Evolutionary conservation across 2,888 invertebrate species (phyloP).

Genomic region (Eulithis testata): DNA sequence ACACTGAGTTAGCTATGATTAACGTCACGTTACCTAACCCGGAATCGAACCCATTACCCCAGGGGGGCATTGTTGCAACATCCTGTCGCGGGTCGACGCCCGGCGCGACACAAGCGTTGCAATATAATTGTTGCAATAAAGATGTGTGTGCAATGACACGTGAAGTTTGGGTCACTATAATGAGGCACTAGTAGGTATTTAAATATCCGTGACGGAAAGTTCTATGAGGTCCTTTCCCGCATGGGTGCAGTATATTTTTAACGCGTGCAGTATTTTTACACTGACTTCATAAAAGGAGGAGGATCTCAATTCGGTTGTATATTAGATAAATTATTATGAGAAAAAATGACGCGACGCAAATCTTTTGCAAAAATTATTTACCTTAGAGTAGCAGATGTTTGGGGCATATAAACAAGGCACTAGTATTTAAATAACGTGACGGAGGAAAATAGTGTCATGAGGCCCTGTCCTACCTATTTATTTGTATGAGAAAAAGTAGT

Average conservation of each 20-base stretch:
- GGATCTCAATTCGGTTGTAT: no score
- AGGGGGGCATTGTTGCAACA: slow-evolving; percentile 60
- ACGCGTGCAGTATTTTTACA: no score
- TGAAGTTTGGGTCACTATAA: slow-evolving; percentile 27
- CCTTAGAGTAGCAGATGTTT: slow-evolving; percentile 4
- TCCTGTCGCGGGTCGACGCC: slow-evolving; percentile 47
- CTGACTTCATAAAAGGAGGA: no score
- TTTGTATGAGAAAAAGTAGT: no score
- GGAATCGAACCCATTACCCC: slow-evolving; percentile 55
- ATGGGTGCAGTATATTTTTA: no score
- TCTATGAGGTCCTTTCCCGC: no score
- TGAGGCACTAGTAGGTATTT: slow-evolving; percentile 10
- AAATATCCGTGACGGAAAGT: slow-evolving; percentile 15
- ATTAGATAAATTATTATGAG: no score
- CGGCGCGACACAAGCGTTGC: slow-evolving; percentile 21
- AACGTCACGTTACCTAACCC: slow-evolving; percentile 38
- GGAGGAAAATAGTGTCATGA: neutral
- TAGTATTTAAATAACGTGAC: slow-evolving; percentile 16
- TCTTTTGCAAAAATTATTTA: no score
- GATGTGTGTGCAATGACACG: slow-evolving; percentile 18
- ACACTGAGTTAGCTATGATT: no score
- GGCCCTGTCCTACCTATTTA: no score
- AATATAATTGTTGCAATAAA: slow-evolving; percentile 31
- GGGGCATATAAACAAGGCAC: slow-evolving; percentile 23
- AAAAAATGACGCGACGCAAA: no score